These are phyloP conservation scores for Elephas maximus DNA, from an alignment of 2,113 vertebrate species.

Conservation along the genomic window DNA sequence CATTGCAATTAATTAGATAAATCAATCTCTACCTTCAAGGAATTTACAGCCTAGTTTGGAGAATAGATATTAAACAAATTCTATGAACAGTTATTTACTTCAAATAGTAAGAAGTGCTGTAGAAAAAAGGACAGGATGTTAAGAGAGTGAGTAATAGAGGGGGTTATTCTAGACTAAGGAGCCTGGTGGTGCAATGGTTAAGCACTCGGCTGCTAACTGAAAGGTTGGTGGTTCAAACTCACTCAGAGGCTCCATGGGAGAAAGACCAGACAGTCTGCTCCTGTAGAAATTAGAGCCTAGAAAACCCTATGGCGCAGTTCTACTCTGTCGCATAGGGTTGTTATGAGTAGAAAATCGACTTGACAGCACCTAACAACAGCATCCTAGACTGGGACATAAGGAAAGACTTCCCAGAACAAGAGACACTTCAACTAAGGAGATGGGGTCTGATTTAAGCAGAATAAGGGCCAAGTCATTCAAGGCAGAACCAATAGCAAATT, in stretches of 20 bases:
- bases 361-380: neutral
- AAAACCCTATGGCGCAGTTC: neutral
- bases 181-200: neutral
- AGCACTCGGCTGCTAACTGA: neutral
- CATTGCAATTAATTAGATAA: neutral
- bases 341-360: neutral
- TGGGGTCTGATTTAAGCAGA: neutral
- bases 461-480: neutral
- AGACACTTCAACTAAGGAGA: neutral
- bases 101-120: neutral
- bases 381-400: neutral
- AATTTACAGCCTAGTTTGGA: neutral
- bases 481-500: neutral
- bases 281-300: too few relatives aligned
- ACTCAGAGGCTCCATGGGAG: neutral
- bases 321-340: neutral
- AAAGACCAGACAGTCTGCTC: too few relatives aligned
- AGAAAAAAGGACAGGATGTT: neutral
- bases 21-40: neutral
- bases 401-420: neutral
- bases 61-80: constrained; percentile 20
- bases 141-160: neutral
- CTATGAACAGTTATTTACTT: neutral
- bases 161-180: neutral
- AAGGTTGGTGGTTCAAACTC: neutral